Conservation (phyloP, 2,113 vertebrate species). For the Pholis gunnellus region DNA sequence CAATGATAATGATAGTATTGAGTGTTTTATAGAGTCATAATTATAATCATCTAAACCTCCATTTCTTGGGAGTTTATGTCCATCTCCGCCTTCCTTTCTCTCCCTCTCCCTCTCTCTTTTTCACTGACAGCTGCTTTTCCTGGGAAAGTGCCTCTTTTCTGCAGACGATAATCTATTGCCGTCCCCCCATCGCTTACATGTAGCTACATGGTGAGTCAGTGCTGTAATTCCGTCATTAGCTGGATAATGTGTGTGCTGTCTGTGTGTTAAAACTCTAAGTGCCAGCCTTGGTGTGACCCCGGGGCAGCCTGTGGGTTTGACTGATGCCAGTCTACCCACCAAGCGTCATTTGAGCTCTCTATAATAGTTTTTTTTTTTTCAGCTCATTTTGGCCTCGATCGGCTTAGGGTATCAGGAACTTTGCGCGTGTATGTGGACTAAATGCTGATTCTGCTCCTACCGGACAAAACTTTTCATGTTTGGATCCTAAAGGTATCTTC, state of each 20-base stretch:
- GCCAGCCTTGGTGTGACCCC: slow-evolving; percentile 81
- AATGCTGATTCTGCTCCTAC: not conserved
- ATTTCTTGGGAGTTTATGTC: slow-evolving; percentile 78
- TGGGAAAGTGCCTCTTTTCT: slow-evolving; percentile 78
- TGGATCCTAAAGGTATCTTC: not conserved
- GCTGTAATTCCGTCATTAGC: slow-evolving; percentile 87
- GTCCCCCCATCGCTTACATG: slow-evolving; percentile 80
- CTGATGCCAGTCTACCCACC: slow-evolving; percentile 80
- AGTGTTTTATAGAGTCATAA: slow-evolving; percentile 80
- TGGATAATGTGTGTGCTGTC: slow-evolving; percentile 83
- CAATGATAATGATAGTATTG: slow-evolving; percentile 83
- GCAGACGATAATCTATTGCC: slow-evolving; percentile 83
- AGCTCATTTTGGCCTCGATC: slow-evolving; percentile 52
- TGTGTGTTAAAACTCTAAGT: slow-evolving; percentile 80
- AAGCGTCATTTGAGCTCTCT: slow-evolving; percentile 65
- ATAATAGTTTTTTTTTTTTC: slow-evolving; percentile 72
- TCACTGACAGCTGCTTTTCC: slow-evolving; percentile 78
- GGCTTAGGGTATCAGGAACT: slow-evolving; percentile 43
- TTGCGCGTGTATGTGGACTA: slow-evolving; percentile 22
- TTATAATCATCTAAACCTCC: slow-evolving; percentile 79
- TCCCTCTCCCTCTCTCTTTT: slow-evolving; percentile 34
- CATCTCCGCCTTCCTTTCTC: slow-evolving; percentile 66
- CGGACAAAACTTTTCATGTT: not conserved
- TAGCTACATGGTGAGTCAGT: slow-evolving; percentile 86
- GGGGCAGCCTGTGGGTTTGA: slow-evolving; percentile 77